Evolutionary conservation across 2,113 vertebrate genomes (phyloP).

Genomic region (Mesoclemmys tuberculata): DNA sequence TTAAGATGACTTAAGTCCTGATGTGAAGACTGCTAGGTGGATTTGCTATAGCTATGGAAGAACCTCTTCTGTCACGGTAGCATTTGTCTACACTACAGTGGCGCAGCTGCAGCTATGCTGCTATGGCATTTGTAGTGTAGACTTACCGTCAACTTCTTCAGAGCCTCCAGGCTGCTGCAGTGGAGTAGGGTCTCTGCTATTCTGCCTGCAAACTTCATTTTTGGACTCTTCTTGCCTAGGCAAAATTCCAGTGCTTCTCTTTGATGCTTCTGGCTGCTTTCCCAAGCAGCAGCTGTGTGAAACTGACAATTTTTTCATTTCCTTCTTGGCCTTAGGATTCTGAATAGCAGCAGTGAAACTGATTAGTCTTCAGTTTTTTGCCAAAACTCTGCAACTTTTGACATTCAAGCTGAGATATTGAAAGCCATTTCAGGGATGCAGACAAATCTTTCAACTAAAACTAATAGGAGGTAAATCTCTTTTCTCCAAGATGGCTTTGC

Average conservation of each 20-base stretch:
- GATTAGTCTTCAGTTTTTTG: background rate
- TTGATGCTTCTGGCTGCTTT: constrained; percentile 29
- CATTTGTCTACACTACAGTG: background rate
- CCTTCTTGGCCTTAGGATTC: constrained; percentile 4
- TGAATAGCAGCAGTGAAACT: background rate
- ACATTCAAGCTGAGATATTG: background rate
- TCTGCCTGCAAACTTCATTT: constrained; percentile 6
- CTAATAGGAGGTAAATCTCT: background rate
- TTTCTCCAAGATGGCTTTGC: background rate
- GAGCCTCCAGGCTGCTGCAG: background rate
- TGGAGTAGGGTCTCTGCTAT: background rate
- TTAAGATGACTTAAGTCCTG: background rate
- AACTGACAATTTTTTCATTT: constrained; percentile 19
- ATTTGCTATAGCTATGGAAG: background rate
- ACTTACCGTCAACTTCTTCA: background rate
- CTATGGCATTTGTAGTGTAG: background rate
- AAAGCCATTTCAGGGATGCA: background rate
- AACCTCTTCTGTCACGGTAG: background rate
- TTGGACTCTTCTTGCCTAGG: constrained; percentile 31
- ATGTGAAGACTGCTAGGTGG: background rate
- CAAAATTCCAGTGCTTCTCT: constrained; percentile 39
- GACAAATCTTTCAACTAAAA: background rate
- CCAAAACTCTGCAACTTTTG: background rate
- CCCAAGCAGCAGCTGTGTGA: constrained; percentile 24
- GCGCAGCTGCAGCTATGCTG: background rate